A percentile compares a stretch with the other conserved stretches of the same genome.
Evolutionary conservation across 2,113 vertebrate species (phyloP).

Genomic region (Lepus americanus): DNA sequence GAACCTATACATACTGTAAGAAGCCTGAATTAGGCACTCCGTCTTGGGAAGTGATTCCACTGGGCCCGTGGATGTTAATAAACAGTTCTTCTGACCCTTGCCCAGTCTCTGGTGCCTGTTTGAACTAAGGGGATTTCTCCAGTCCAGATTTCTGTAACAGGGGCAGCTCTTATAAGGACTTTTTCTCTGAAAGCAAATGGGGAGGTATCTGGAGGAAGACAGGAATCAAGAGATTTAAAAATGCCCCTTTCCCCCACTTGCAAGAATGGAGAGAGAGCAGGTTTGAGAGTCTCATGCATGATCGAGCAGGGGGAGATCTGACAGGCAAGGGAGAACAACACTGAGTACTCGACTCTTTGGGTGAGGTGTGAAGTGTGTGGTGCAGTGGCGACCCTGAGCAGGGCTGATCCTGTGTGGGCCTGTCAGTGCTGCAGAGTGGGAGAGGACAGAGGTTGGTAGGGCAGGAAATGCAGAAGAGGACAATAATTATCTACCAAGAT

Average conservation of each 20-base stretch:
- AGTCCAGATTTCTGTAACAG: neutral
- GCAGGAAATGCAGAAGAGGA: neutral
- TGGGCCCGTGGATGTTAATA: too few species aligned
- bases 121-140: too few species aligned
- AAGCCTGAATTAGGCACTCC: too few species aligned
- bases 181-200: constrained; percentile 30
- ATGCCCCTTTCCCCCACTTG: neutral
- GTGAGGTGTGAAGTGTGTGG: neutral
- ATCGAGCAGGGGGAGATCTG: neutral
- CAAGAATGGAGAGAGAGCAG: neutral
- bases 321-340: neutral
- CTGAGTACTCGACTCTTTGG: neutral
- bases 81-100: too few species aligned
- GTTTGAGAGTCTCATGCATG: neutral
- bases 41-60: too few species aligned
- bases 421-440: neutral
- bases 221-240: neutral
- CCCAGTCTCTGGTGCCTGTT: too few species aligned
- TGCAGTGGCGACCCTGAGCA: neutral
- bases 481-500: neutral
- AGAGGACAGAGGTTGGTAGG: neutral
- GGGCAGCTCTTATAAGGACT: neutral
- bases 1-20: too few species aligned
- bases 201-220: neutral
- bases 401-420: too few species aligned